Base-by-base conservation (phyloP, 1,140 invertebrate species). In the Psix sp. region DNA sequence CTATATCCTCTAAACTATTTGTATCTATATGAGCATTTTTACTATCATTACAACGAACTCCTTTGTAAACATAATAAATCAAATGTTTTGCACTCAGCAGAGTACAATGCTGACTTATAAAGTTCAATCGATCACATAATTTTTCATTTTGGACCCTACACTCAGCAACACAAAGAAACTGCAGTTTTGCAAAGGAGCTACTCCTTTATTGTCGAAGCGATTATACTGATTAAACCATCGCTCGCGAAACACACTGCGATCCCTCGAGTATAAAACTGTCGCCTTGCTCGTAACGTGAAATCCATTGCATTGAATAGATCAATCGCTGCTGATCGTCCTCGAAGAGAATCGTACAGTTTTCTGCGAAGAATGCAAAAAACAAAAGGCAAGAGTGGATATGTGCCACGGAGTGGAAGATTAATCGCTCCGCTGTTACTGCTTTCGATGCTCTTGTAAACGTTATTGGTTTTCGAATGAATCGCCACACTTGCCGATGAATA, bases 381-480 rank as follows among this genome's bases (percentile, higher is more conserved):
- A 66, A 56, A 66, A 43, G 26, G 7, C 26, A 33, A 56, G 35
- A 66, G 43, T 66, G 29, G 62, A 59, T 52, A 67, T 46, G 65
- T 51, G 45, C 38, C 36, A 51, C 45, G 29, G 45, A 45, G 48
- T 29, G 20, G 21, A 62, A 62, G 49, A 71, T 42, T 29, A 56
- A 59, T 54, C 65, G 63, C 1, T n/a, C 29, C 40, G 46, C 29
- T 14, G 29, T 24, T 33, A 51, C 38, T 59, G 60, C 66, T 73
- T 66, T 66, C 54, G 46, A 54, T 59, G 46, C 60, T 73, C 68
- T 52, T 65, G 68, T 73, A 66, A 59, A 65, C 54, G 59, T 73
- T 73, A 72, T 72, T 63, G 59, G 59, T 72, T 72, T 72, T 63
- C 68, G 43, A 63, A 63, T 59, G 43, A 51, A 65, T 49, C 59